Conservation (phyloP, 2,797 vertebrate species). For the Chrysocyon brachyurus region DNA sequence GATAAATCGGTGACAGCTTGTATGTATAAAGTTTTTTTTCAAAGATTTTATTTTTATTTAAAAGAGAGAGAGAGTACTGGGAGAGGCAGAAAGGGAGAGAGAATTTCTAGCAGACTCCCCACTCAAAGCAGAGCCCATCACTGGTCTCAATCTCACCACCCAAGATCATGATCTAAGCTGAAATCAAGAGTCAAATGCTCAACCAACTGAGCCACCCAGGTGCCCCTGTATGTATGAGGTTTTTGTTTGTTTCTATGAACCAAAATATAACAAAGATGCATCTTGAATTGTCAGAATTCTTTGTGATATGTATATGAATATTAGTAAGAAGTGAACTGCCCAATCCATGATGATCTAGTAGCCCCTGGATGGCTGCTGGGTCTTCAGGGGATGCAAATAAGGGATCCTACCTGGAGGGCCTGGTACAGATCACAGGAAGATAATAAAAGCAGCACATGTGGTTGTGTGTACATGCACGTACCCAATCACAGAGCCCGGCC, state of each 20-base stretch:
- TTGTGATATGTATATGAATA: not conserved
- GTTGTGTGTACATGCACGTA: no score
- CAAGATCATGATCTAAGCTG: not conserved
- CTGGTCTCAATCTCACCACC: not conserved
- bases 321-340: not conserved
- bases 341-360: not conserved
- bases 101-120: not conserved
- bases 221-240: not conserved
- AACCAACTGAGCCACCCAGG: not conserved
- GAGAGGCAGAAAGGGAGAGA: not conserved
- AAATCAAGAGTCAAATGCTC: not conserved
- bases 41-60: not conserved
- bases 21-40: not conserved
- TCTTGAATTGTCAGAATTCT: not conserved
- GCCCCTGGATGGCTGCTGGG: not conserved
- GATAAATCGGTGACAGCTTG: not conserved
- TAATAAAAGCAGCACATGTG: not conserved
- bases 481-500: not conserved
- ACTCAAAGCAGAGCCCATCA: not conserved
- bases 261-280: not conserved
- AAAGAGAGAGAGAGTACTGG: rapidly evolving
- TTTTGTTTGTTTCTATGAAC: constrained; percentile 21
- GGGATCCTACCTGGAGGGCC: not conserved
- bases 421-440: not conserved
- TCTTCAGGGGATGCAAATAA: not conserved